These are phyloP conservation scores for Phalera bucephala DNA, from an alignment of 2,888 invertebrate genomes.

Conservation along the genomic window DNA sequence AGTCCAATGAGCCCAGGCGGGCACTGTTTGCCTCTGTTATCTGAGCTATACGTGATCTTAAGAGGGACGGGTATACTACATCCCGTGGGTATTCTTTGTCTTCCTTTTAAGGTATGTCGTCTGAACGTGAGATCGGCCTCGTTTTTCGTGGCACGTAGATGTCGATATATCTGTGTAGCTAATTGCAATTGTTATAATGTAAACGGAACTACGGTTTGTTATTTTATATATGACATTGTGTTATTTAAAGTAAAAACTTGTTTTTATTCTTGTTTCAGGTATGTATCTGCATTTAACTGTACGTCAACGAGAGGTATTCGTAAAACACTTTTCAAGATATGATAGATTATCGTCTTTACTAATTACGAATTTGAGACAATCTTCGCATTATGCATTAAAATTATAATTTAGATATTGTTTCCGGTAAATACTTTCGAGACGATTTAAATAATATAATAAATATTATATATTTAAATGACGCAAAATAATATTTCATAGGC, in stretches of 20 bases:
- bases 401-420: conserved; percentile 21
- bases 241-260: not conserved
- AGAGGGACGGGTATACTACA: conserved; percentile 38
- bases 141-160: conserved; percentile 45
- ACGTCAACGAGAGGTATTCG: too few species aligned
- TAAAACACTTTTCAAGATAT: too few species aligned
- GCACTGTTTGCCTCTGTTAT: conserved; percentile 54
- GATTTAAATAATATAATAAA: too few species aligned
- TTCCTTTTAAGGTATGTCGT: conserved; percentile 44
- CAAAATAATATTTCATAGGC: conserved; percentile 34
- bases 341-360: too few species aligned
- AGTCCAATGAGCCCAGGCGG: conserved; percentile 56
- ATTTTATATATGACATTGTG: not conserved
- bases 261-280: conserved; percentile 45
- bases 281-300: too few species aligned
- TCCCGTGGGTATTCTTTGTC: conserved; percentile 45
- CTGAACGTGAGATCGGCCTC: conserved; percentile 40
- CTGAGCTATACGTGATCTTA: conserved; percentile 55
- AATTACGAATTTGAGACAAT: too few species aligned
- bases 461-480: too few species aligned
- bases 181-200: not conserved
- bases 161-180: conserved; percentile 5
- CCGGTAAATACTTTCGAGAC: conserved; percentile 9
- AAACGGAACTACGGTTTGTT: not conserved
- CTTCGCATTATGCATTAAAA: too few species aligned